These are phyloP conservation scores for Gavialis gangeticus DNA, from an alignment of 2,113 vertebrate genomes.

Conservation along the genomic window DNA sequence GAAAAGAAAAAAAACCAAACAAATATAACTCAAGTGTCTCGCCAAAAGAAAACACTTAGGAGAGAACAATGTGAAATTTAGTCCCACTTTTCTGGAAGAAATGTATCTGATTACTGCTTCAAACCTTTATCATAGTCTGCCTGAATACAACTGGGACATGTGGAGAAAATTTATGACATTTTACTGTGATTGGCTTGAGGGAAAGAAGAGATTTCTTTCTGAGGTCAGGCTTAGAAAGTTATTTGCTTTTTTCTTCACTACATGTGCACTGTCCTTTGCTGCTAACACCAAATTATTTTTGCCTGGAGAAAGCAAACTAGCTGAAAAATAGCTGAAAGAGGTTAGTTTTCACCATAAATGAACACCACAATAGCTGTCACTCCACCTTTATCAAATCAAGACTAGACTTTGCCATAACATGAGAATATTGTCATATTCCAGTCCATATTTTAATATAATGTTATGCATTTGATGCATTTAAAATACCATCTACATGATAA, in stretches of 20 bases:
- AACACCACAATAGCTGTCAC: background rate
- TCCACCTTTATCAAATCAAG: background rate
- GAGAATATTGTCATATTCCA: background rate
- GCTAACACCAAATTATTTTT: background rate
- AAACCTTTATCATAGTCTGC: fast-evolving
- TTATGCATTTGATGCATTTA: background rate
- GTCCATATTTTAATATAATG: background rate
- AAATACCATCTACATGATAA: background rate
- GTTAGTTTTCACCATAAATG: fast-evolving
- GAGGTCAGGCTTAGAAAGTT: constrained; percentile 26
- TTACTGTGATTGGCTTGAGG: constrained; percentile 39
- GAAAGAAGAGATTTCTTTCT: constrained; percentile 44
- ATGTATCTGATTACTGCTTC: constrained; percentile 46
- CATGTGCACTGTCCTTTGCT: background rate
- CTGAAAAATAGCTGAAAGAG: background rate
- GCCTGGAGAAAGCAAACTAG: background rate
- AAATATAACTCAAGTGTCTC: background rate
- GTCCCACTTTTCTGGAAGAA: background rate
- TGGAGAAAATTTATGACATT: constrained; percentile 51
- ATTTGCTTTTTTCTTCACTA: constrained; percentile 19
- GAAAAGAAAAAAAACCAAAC: background rate
- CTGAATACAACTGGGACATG: constrained; percentile 8
- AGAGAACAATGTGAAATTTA: constrained; percentile 37
- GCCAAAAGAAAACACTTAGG: constrained; percentile 31
- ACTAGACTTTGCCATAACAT: background rate